phyloP scores from a whole-genome alignment of 92 coral and sea anemone genomes.

The Phymanthus crucifer region DNA sequence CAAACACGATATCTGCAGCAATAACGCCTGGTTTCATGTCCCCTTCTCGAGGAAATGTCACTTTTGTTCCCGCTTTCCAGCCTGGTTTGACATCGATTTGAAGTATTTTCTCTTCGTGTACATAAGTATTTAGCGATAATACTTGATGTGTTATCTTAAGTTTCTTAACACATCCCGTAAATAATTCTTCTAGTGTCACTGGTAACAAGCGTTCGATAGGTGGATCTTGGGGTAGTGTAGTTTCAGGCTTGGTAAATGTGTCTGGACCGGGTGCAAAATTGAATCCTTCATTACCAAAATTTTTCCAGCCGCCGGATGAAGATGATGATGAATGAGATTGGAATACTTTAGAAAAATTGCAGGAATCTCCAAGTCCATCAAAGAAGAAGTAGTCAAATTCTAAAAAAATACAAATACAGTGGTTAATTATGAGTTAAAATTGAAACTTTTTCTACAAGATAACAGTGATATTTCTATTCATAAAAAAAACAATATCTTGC shows the following conservation, averaged over 20 bases:
- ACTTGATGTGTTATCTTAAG: slow-evolving; percentile 75
- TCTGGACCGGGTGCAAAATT: slow-evolving; percentile 57
- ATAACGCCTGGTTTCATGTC: slow-evolving; percentile 75
- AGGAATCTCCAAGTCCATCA: slow-evolving; percentile 47
- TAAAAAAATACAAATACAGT: slow-evolving; percentile 12
- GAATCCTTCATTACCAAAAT: slow-evolving; percentile 60
- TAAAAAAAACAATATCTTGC: no score
- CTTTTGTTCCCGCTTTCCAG: slow-evolving; percentile 96
- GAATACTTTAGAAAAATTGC: slow-evolving; percentile 48
- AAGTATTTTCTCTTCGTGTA: slow-evolving; percentile 78
- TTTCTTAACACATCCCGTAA: slow-evolving; percentile 68
- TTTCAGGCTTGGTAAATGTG: slow-evolving; percentile 56
- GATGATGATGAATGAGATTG: slow-evolving; percentile 32
- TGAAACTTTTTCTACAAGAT: background rate
- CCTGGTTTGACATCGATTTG: slow-evolving; percentile 85
- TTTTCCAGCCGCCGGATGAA: slow-evolving; percentile 55
- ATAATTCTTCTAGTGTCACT: slow-evolving; percentile 84
- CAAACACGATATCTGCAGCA: slow-evolving; percentile 87
- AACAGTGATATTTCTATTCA: background rate
- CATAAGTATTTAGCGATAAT: slow-evolving; percentile 32
- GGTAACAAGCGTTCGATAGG: slow-evolving; percentile 72
- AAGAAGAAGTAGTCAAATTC: slow-evolving; percentile 59
- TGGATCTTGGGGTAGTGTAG: slow-evolving; percentile 66
- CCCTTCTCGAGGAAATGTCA: slow-evolving; percentile 74
- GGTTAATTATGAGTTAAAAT: background rate